These are phyloP conservation scores for Nymphicus hollandicus DNA, from an alignment of 2,113 vertebrate genomes.

Conservation along the genomic window DNA sequence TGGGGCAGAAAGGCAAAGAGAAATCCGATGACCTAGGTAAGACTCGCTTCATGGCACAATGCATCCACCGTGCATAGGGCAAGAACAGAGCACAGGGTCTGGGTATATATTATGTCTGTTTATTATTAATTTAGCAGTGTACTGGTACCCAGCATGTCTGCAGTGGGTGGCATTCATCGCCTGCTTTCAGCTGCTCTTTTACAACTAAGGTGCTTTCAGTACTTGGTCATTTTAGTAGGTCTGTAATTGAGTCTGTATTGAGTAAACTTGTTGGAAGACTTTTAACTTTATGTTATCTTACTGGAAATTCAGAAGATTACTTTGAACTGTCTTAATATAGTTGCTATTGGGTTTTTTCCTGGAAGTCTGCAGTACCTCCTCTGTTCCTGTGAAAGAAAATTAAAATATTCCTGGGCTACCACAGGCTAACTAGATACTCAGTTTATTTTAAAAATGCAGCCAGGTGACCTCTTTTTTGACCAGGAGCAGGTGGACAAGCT, in stretches of 20 bases:
- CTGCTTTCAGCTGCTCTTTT: neutral
- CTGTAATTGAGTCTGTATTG: neutral
- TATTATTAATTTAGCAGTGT: neutral
- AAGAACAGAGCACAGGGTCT: neutral
- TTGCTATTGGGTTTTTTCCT: neutral
- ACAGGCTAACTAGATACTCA: neutral
- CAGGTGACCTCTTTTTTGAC: neutral
- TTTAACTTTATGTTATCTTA: slow-evolving; percentile 3
- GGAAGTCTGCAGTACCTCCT: neutral
- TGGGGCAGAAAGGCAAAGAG: slow-evolving; percentile 10
- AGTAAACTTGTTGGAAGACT: slow-evolving; percentile 9
- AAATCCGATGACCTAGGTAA: neutral
- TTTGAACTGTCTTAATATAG: slow-evolving; percentile 6
- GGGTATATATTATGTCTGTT: neutral
- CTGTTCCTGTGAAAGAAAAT: slow-evolving; percentile 7
- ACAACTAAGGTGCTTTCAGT: neutral
- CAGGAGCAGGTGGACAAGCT: neutral
- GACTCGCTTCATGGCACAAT: neutral
- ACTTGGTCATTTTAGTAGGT: neutral
- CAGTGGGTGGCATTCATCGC: neutral
- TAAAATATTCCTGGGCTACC: neutral
- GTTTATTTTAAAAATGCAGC: neutral
- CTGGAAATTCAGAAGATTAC: slow-evolving; percentile 7
- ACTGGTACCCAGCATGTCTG: neutral
- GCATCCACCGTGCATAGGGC: neutral